Percentiles rank a stretch among this genome's conserved stretches.
phyloP scores from a whole-genome alignment of 1,140 invertebrate genomes.

The Magallana angulata region DNA sequence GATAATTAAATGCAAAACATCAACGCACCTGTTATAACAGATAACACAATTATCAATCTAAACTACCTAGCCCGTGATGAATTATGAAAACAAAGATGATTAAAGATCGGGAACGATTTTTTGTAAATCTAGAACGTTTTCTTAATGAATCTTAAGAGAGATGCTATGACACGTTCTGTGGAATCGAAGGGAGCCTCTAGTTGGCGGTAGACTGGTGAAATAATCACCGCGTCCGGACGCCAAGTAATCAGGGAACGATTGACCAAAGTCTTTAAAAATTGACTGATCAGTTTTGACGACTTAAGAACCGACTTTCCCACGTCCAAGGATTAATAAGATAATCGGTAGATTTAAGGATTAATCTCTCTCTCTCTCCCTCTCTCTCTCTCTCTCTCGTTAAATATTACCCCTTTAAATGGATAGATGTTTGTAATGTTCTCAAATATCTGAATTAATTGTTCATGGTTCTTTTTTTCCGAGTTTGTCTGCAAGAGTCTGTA shows the following conservation, averaged over 20 bases:
- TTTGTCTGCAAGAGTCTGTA: not conserved
- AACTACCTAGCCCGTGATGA: not conserved
- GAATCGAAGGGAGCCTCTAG: not conserved
- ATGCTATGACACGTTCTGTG: not conserved
- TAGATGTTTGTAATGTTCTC: constrained; percentile 7
- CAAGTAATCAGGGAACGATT: not conserved
- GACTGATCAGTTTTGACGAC: constrained; percentile 19
- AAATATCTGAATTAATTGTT: constrained; percentile 22
- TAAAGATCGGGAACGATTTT: not conserved
- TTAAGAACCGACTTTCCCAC: constrained; percentile 18
- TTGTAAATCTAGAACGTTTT: not conserved
- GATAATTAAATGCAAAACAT: constrained; percentile 24
- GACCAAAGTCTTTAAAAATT: not conserved
- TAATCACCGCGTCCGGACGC: not conserved
- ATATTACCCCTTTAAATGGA: constrained; percentile 21
- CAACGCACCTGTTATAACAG: constrained; percentile 6
- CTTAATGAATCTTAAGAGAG: no score
- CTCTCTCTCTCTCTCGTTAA: constrained; percentile 9
- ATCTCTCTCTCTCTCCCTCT: not conserved
- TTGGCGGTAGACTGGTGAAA: not conserved
- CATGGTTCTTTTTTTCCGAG: not conserved
- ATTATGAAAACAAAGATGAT: constrained; percentile 38
- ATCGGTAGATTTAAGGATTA: constrained; percentile 1
- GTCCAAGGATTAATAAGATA: constrained; percentile 24
- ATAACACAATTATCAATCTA: constrained; percentile 33